phyloP scores from a whole-genome alignment of 1,140 invertebrate species.

The Drosophila rufa region DNA sequence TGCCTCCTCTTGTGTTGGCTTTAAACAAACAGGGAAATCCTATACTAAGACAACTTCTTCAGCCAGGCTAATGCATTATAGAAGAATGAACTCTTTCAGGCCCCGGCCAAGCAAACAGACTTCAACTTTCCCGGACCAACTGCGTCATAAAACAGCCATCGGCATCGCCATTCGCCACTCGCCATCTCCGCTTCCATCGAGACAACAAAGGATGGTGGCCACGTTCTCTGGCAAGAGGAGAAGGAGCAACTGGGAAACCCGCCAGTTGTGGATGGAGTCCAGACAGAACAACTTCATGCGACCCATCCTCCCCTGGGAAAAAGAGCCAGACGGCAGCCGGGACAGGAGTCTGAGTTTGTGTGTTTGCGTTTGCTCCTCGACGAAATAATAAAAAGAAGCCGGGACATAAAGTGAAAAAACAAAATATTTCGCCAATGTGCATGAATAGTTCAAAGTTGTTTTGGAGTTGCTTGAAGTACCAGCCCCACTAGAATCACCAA shows the following conservation, averaged over 20 bases:
- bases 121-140: conserved; percentile 39
- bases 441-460: conserved; percentile 57
- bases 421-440: conserved; percentile 35
- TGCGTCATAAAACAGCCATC: conserved; percentile 55
- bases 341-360: conserved; percentile 27
- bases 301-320: conserved; percentile 34
- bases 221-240: conserved; percentile 3
- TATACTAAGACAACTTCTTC: conserved; percentile 16
- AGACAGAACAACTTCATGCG: conserved; percentile 58
- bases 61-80: conserved; percentile 37
- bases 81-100: conserved; percentile 54
- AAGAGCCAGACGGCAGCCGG: conserved; percentile 28
- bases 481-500: conserved; percentile 4
- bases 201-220: conserved; percentile 68
- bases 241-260: conserved; percentile 19
- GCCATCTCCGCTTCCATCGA: conserved; percentile 44
- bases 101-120: conserved; percentile 49
- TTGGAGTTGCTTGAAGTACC: conserved; percentile 12
- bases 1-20: conserved; percentile 18
- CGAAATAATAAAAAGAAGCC: conserved; percentile 26
- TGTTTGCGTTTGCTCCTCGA: conserved; percentile 22
- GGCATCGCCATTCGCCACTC: conserved; percentile 28
- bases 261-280: conserved; percentile 56
- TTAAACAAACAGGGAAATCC: conserved; percentile 37
- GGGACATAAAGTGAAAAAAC: conserved; percentile 30